Percentiles rank a stretch among this genome's conserved stretches.
Evolutionary conservation across 2,888 invertebrate species (phyloP).

Genomic region (Phalera bucephala): DNA sequence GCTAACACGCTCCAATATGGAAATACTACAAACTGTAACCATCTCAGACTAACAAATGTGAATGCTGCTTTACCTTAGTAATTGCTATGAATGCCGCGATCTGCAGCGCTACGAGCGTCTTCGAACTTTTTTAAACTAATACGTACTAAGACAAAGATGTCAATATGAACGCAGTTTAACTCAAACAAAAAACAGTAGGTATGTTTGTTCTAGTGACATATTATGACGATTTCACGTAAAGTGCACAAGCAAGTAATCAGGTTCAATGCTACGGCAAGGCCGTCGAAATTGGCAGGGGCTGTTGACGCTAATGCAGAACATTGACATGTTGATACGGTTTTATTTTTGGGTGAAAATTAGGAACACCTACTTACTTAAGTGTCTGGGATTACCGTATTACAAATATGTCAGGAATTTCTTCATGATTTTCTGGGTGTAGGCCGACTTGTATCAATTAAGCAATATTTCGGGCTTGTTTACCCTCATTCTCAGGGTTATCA

Average conservation of each 20-base stretch:
- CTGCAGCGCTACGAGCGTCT: no score
- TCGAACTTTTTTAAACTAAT: no score
- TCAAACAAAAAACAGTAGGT: conserved; percentile 1
- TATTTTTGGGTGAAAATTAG: conserved; percentile 14
- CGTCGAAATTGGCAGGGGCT: conserved; percentile 31
- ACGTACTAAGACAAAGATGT: no score
- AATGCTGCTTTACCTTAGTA: no score
- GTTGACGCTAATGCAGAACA: conserved; percentile 16
- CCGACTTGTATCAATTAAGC: no score
- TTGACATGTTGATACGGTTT: conserved; percentile 30
- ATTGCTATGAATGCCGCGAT: no score
- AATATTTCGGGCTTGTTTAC: no score
- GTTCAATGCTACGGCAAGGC: conserved; percentile 45
- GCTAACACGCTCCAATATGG: no score
- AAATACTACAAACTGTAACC: no score
- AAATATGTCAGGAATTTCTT: not conserved
- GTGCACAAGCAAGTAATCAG: conserved; percentile 34
- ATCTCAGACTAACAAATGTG: no score
- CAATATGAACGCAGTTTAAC: not conserved
- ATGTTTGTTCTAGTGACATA: conserved; percentile 13
- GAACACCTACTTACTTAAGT: conserved; percentile 2
- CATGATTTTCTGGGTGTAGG: not conserved
- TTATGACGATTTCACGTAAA: conserved; percentile 15
- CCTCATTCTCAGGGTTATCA: no score
- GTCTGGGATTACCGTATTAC: not conserved